Evolutionary conservation across 1,140 invertebrate species (phyloP).

Genomic region (Amyelois transitella): DNA sequence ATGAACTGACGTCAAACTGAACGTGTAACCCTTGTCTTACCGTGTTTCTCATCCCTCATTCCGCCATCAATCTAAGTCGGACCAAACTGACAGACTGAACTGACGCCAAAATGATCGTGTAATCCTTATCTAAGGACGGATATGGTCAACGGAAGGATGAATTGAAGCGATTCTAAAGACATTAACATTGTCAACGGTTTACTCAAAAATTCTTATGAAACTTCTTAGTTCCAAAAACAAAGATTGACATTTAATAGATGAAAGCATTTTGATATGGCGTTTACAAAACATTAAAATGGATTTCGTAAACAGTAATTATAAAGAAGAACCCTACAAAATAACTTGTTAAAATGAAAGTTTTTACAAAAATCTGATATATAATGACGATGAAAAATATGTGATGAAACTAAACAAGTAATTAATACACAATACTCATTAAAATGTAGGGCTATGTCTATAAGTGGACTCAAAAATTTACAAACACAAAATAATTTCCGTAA

Average conservation of each 20-base stretch:
- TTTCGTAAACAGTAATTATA: background rate
- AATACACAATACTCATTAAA: background rate
- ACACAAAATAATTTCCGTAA: background rate
- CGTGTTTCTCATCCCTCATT: no score
- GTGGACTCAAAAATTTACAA: background rate
- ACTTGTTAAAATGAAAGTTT: background rate
- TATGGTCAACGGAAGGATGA: no score
- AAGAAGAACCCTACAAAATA: background rate
- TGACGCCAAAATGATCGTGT: no score
- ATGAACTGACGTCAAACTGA: no score
- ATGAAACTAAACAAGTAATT: background rate
- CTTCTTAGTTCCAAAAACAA: background rate
- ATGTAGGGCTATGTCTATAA: background rate
- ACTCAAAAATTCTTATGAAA: no score
- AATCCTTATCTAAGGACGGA: no score
- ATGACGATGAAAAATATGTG: background rate
- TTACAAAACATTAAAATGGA: background rate
- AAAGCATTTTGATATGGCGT: background rate
- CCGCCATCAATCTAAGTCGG: no score
- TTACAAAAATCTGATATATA: background rate
- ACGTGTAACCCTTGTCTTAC: no score
- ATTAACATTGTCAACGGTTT: no score
- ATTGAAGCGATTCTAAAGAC: no score
- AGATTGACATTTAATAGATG: background rate
- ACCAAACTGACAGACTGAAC: no score